Conservation (phyloP, 2,888 invertebrate genomes). For the Mythimna vitellina region DNA sequence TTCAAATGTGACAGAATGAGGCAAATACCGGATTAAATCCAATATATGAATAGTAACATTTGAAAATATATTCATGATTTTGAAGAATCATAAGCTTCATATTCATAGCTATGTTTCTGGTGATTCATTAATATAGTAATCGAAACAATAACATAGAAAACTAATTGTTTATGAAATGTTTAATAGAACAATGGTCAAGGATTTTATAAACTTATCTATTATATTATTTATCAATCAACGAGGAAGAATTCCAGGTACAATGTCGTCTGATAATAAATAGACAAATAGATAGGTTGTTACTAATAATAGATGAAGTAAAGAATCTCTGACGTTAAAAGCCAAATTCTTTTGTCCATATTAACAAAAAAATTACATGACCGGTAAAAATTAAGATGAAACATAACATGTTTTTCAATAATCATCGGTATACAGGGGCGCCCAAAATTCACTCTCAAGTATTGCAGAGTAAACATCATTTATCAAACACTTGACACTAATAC, state of each 20-base stretch:
- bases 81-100: not conserved
- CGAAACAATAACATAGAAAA: slow-evolving; percentile 3
- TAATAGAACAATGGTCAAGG: slow-evolving; percentile 11
- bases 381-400: slow-evolving; percentile 24
- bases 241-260: slow-evolving; percentile 13
- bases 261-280: slow-evolving; percentile 6
- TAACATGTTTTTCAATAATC: slow-evolving; percentile 39
- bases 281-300: slow-evolving; percentile 12
- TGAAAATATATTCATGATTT: not conserved
- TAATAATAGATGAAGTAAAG: slow-evolving; percentile 25
- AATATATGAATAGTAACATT: not conserved
- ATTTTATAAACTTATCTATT: slow-evolving; percentile 35
- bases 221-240: slow-evolving; percentile 13
- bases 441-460: slow-evolving; percentile 40
- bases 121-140: slow-evolving; percentile 4
- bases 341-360: slow-evolving; percentile 39
- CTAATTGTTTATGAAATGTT: not conserved
- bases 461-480: slow-evolving; percentile 47
- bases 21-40: slow-evolving; percentile 18
- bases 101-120: not conserved
- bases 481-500: slow-evolving; percentile 58
- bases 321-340: slow-evolving; percentile 3
- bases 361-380: slow-evolving; percentile 33
- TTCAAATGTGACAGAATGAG: slow-evolving; percentile 30
- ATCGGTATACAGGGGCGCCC: slow-evolving; percentile 34